Evolutionary conservation across 2,797 vertebrate genomes (phyloP).

Genomic region (Hafferia zeledoni): DNA sequence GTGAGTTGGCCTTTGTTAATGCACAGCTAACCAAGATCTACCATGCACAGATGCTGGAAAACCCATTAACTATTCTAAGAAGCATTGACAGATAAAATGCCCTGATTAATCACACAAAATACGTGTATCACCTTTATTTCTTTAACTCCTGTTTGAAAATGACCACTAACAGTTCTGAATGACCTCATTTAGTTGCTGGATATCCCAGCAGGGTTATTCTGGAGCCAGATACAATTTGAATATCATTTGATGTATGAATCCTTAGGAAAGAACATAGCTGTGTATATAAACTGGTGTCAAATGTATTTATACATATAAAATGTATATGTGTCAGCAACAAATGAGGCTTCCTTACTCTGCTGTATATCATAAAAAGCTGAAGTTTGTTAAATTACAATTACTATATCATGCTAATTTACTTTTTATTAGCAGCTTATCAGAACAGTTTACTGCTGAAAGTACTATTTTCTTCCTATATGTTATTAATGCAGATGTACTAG

Average conservation of each 20-base stretch:
- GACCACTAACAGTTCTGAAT: slow-evolving; percentile 41
- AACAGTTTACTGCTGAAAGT: neutral
- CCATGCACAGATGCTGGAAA: slow-evolving; percentile 40
- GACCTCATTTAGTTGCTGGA: slow-evolving; percentile 52
- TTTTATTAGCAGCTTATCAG: slow-evolving; percentile 31
- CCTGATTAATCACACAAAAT: slow-evolving; percentile 60
- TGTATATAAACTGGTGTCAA: slow-evolving; percentile 31
- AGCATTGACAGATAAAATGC: slow-evolving; percentile 41
- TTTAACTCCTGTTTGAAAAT: slow-evolving; percentile 63
- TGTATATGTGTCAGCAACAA: neutral
- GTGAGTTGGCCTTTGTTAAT: slow-evolving; percentile 38
- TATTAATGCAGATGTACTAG: neutral
- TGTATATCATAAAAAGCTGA: neutral
- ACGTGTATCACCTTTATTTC: slow-evolving; percentile 36
- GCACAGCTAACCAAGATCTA: slow-evolving; percentile 50
- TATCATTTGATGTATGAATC: slow-evolving; percentile 24
- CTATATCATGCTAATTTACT: neutral
- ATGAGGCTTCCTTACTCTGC: neutral
- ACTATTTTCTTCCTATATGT: neutral
- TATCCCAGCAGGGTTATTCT: slow-evolving; percentile 38
- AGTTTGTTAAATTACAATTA: slow-evolving; percentile 32
- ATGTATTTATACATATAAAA: neutral
- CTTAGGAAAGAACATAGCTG: slow-evolving; percentile 48
- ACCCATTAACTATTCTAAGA: slow-evolving; percentile 64
- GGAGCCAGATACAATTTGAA: slow-evolving; percentile 23